Conservation (phyloP, 2,113 vertebrate genomes). For the Hippocampus barbouri region DNA sequence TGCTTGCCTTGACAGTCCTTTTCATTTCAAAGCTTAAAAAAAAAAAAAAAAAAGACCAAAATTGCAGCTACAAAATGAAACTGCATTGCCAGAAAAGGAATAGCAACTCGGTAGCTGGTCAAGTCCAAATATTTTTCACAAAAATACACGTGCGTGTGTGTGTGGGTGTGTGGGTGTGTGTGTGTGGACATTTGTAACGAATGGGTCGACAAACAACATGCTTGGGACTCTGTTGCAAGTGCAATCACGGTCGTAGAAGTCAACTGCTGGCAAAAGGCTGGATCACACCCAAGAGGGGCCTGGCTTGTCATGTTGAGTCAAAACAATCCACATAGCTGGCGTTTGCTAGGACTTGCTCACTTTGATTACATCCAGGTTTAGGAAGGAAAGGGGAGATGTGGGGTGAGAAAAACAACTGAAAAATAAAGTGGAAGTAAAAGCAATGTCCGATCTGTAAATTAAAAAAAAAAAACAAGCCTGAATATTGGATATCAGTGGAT, state of each 20-base stretch:
- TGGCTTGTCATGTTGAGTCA: slow-evolving; percentile 53
- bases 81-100: too few relatives aligned
- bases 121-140: too few relatives aligned
- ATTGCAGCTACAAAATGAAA: not conserved
- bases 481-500: not conserved
- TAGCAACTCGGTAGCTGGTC: too few relatives aligned
- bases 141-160: not conserved
- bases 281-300: slow-evolving; percentile 63
- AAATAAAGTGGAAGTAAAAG: not conserved
- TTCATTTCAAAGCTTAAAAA: too few relatives aligned
- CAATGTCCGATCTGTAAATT: not conserved
- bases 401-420: slow-evolving; percentile 27
- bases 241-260: slow-evolving; percentile 34
- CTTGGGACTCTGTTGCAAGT: slow-evolving; percentile 21
- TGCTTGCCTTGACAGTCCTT: not conserved
- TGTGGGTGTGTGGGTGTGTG: too few relatives aligned
- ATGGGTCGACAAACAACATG: slow-evolving; percentile 30
- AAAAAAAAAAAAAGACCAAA: not conserved
- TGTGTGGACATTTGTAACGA: not conserved
- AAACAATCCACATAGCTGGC: slow-evolving; percentile 67
- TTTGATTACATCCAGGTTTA: slow-evolving; percentile 40
- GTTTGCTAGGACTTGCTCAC: slow-evolving; percentile 64
- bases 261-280: slow-evolving; percentile 62
- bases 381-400: slow-evolving; percentile 28
- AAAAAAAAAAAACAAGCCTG: not conserved